Evolutionary conservation across 1,140 invertebrate genomes (phyloP).

Genomic region (Dendroctonus valens): DNA sequence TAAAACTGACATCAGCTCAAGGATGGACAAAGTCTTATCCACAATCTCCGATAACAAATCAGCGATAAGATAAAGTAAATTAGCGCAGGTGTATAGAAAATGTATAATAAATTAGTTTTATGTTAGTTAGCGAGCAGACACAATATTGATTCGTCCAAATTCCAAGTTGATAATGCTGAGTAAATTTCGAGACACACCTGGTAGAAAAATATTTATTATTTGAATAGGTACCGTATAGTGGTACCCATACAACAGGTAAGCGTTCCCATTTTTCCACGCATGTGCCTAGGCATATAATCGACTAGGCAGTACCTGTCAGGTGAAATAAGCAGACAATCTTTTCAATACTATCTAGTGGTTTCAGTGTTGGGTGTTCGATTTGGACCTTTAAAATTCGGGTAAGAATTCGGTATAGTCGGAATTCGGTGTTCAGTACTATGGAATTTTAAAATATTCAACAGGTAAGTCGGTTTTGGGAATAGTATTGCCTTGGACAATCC

Average conservation of each 20-base stretch:
- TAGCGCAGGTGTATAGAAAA: background rate
- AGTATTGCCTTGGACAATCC: constrained; percentile 7
- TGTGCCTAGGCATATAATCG: constrained; percentile 33
- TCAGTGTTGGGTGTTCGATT: constrained; percentile 29
- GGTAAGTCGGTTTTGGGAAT: constrained; percentile 20
- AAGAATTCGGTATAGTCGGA: background rate
- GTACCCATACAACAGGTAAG: constrained; percentile 36
- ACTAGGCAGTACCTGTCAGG: constrained; percentile 38
- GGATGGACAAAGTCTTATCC: background rate
- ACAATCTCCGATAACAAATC: background rate
- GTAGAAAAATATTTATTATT: background rate
- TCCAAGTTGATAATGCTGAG: background rate
- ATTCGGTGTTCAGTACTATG: constrained; percentile 8
- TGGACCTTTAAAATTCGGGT: constrained; percentile 23
- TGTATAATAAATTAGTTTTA: background rate
- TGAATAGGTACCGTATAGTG: constrained; percentile 16
- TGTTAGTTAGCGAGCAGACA: background rate
- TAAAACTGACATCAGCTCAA: too few relatives aligned
- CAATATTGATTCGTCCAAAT: background rate
- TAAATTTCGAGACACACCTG: background rate
- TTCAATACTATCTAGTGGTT: constrained; percentile 26
- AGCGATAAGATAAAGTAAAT: background rate
- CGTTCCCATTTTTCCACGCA: constrained; percentile 37
- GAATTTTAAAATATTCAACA: background rate
- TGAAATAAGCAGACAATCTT: constrained; percentile 34